Conservation (phyloP, 2,888 invertebrate genomes). For the Cantharis lateralis region DNA sequence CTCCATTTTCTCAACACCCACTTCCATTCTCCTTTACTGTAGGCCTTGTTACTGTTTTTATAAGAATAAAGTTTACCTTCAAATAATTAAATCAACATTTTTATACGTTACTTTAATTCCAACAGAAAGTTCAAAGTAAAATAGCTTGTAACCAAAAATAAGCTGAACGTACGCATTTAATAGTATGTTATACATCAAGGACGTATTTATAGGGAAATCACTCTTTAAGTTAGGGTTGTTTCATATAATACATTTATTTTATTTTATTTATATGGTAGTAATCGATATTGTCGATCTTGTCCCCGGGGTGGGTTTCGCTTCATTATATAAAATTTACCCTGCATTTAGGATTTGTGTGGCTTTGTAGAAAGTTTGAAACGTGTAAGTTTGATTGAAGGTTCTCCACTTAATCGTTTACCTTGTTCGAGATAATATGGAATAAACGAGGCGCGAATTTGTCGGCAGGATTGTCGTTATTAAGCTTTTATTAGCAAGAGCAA, state of each 20-base stretch:
- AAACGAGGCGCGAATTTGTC: slow-evolving; percentile 8
- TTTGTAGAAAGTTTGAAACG: background rate
- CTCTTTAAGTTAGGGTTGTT: too few relatives aligned
- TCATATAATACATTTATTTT: too few relatives aligned
- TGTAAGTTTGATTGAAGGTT: background rate
- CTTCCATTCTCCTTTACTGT: background rate
- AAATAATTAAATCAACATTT: background rate
- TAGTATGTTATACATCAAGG: too few relatives aligned
- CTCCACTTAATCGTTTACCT: background rate
- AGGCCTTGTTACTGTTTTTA: background rate
- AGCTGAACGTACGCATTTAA: too few relatives aligned
- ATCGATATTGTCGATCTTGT: background rate
- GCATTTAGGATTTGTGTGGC: background rate
- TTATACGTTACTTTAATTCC: too few relatives aligned
- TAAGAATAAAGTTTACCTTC: background rate
- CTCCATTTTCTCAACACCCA: background rate
- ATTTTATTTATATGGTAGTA: background rate
- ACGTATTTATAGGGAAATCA: too few relatives aligned
- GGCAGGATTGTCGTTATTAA: slow-evolving; percentile 1
- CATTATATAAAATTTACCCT: background rate
- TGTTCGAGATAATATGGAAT: slow-evolving; percentile 8
- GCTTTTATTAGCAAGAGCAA: slow-evolving; percentile 4
- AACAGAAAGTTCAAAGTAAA: too few relatives aligned
- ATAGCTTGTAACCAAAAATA: too few relatives aligned
- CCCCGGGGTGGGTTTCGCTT: background rate